Evolutionary conservation across 2,797 vertebrate genomes (phyloP).

Genomic region (Lepilemur ruficaudatus): DNA sequence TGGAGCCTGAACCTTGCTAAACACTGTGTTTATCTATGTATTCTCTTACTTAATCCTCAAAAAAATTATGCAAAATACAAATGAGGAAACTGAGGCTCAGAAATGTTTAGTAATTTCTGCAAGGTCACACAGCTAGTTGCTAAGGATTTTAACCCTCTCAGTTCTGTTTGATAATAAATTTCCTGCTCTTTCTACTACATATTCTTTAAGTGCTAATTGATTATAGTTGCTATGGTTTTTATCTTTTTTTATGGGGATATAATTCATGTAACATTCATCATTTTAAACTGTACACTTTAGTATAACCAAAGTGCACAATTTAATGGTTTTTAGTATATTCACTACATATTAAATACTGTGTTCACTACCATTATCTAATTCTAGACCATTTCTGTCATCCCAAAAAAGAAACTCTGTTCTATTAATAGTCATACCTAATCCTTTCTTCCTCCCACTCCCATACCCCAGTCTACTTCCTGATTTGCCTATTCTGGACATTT

Average conservation of each 20-base stretch:
- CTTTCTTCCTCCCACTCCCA: background rate
- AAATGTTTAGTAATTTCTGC: conserved; percentile 2
- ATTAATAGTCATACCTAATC: background rate
- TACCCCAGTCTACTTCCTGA: background rate
- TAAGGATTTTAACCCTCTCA: conserved; percentile 5
- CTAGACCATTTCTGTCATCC: background rate
- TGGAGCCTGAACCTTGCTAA: background rate
- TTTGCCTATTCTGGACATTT: background rate
- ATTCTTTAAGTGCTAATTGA: background rate
- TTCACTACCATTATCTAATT: background rate
- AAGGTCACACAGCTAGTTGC: background rate
- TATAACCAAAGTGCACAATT: background rate
- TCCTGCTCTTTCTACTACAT: background rate
- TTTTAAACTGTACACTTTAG: conserved; percentile 6
- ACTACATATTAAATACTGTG: background rate
- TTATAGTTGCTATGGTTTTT: background rate
- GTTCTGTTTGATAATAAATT: background rate
- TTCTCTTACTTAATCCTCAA: background rate
- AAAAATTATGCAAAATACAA: conserved; percentile 3
- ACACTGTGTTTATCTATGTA: background rate
- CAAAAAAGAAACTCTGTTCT: background rate
- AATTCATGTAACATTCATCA: background rate
- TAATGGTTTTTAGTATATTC: background rate
- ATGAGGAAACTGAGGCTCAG: background rate
- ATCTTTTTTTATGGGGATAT: background rate